These are phyloP conservation scores for Enteromius afrohamiltoni DNA, from an alignment of 2,797 vertebrate species.

Conservation along the genomic window DNA sequence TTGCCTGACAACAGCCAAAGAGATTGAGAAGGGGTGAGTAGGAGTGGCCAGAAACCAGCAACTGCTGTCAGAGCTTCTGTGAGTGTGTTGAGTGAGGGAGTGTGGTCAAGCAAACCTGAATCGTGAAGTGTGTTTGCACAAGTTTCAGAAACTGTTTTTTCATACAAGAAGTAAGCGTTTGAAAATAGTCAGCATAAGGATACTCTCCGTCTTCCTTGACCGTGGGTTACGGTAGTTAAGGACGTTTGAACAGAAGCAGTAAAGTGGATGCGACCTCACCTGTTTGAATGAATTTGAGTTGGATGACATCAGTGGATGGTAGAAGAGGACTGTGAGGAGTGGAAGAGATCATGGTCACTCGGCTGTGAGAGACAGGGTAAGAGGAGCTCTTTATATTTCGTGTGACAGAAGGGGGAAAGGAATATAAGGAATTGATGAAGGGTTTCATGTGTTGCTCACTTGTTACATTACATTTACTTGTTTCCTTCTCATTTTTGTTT, in stretches of 20 bases:
- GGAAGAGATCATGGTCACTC: conserved; percentile 39
- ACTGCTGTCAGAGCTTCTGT: conserved; percentile 27
- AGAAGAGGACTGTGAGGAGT: conserved; percentile 34
- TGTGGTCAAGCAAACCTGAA: conserved; percentile 1
- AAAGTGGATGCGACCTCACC: conserved; percentile 22
- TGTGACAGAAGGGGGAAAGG: background rate
- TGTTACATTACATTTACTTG: background rate
- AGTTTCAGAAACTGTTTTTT: conserved; percentile 9
- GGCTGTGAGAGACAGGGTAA: conserved; percentile 50
- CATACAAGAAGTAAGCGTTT: conserved; percentile 46
- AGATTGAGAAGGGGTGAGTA: conserved; percentile 11
- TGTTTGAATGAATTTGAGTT: conserved; percentile 38
- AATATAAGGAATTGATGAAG: background rate
- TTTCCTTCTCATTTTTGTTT: background rate
- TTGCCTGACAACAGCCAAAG: conserved; percentile 45
- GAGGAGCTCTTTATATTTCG: background rate
- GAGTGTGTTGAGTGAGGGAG: conserved; percentile 11
- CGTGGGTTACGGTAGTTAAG: conserved; percentile 1
- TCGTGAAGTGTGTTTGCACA: background rate
- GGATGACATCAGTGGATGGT: background rate
- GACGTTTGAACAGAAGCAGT: background rate
- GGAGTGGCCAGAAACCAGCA: conserved; percentile 28
- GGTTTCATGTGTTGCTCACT: background rate
- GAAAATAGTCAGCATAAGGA: conserved; percentile 8
- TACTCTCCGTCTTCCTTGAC: background rate